Percentiles rank a stretch among this genome's conserved stretches.
Evolutionary conservation across 92 coral and sea anemone genomes (phyloP).

Genomic region (Phenganax marumi): DNA sequence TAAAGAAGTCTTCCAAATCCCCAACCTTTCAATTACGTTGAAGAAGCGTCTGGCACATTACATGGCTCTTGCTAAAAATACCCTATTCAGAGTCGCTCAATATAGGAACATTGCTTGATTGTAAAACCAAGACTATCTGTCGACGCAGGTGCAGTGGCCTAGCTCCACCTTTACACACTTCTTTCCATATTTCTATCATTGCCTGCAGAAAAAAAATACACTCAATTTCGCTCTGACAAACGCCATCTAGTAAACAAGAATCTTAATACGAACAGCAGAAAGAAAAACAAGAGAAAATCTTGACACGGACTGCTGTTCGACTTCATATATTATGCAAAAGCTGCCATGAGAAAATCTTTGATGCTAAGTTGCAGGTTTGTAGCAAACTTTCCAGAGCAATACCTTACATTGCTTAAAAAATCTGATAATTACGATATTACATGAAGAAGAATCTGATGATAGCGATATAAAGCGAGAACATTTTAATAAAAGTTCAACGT

Average conservation of each 20-base stretch:
- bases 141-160: conserved; percentile 45
- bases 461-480: background rate
- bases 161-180: conserved; percentile 39
- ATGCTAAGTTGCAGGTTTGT: conserved; percentile 24
- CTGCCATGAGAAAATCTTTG: conserved; percentile 28
- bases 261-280: conserved; percentile 1
- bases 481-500: background rate
- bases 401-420: background rate
- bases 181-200: conserved; percentile 21
- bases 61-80: conserved; percentile 4
- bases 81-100: conserved; percentile 19
- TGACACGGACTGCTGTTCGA: background rate
- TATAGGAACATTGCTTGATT: conserved; percentile 27
- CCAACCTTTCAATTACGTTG: conserved; percentile 34
- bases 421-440: background rate
- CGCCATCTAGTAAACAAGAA: background rate
- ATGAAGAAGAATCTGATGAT: background rate
- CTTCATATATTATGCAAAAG: conserved; percentile 49
- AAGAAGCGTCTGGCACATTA: conserved; percentile 29
- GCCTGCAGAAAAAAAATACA: conserved; percentile 12
- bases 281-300: conserved; percentile 18
- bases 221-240: background rate
- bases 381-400: conserved; percentile 5
- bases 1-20: conserved; percentile 13
- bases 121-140: conserved; percentile 42